A percentile compares a stretch with the other conserved stretches of the same genome.
Conservation (phyloP, 2,888 invertebrate genomes). For the Dasypogon diadema region DNA sequence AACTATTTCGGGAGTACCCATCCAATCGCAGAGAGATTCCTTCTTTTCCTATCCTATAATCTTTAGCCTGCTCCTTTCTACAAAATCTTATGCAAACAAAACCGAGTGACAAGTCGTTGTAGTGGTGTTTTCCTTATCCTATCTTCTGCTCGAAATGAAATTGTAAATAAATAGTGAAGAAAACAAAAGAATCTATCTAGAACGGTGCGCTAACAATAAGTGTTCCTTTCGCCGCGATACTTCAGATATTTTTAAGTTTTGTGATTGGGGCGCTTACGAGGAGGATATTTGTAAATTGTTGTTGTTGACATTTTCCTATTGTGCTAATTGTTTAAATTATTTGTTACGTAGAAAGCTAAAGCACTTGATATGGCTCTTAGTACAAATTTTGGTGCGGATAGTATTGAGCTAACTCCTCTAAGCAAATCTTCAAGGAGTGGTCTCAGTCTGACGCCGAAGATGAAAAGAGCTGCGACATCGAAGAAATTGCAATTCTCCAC, state of each 20-base stretch:
- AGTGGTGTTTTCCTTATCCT: neutral
- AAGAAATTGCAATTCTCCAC: constrained; percentile 58
- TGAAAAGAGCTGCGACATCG: constrained; percentile 55
- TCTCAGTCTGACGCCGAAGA: constrained; percentile 56
- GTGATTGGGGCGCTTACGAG: neutral
- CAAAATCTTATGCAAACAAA: neutral
- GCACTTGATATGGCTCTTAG: constrained; percentile 55
- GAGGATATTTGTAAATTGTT: constrained; percentile 5
- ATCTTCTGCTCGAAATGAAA: neutral
- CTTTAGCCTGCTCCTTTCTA: constrained; percentile 10
- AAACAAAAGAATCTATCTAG: neutral
- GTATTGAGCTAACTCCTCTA: constrained; percentile 56
- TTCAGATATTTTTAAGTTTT: neutral
- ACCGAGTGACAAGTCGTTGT: neutral
- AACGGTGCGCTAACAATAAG: neutral
- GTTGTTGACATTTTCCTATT: constrained; percentile 14
- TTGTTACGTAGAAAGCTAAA: constrained; percentile 18
- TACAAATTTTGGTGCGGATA: constrained; percentile 55
- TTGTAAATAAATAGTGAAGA: constrained; percentile 11
- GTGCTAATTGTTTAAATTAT: constrained; percentile 12
- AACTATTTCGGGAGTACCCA: constrained; percentile 7
- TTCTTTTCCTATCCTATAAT: constrained; percentile 28
- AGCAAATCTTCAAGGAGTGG: constrained; percentile 53
- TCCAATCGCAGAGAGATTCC: constrained; percentile 15
- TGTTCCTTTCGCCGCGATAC: neutral